These are phyloP conservation scores for Sogatella furcifera DNA, from an alignment of 1,140 invertebrate species.

Conservation along the genomic window DNA sequence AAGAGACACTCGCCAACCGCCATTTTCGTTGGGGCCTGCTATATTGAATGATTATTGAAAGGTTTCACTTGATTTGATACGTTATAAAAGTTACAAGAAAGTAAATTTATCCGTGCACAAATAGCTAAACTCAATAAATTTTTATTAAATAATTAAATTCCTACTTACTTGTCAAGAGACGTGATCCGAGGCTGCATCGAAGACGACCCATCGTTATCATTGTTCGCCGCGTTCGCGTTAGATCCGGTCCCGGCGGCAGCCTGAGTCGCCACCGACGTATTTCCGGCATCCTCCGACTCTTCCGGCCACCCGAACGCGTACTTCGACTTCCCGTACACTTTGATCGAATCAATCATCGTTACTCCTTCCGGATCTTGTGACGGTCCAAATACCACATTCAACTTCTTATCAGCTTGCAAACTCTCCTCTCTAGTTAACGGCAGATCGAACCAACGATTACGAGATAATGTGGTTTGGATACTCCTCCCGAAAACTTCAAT, in stretches of 20 bases:
- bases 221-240: constrained; percentile 17
- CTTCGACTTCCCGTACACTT: constrained; percentile 91
- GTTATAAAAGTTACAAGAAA: too few species aligned
- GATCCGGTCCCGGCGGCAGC: constrained; percentile 28
- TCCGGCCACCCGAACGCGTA: constrained; percentile 96
- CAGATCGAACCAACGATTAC: constrained; percentile 90
- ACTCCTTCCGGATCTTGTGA: constrained; percentile 81
- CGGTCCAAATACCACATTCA: constrained; percentile 80
- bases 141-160: too few species aligned
- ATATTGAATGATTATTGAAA: too few species aligned
- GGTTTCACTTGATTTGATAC: too few species aligned
- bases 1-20: too few species aligned
- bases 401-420: constrained; percentile 82
- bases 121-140: too few species aligned
- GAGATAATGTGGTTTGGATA: constrained; percentile 58
- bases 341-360: constrained; percentile 87
- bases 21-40: too few species aligned
- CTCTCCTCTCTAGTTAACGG: constrained; percentile 91
- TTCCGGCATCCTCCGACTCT: constrained; percentile 73
- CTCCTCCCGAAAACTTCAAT: constrained; percentile 79
- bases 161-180: constrained; percentile 41
- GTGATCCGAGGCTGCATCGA: constrained; percentile 35
- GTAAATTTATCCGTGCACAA: too few species aligned
- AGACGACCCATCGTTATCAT: constrained; percentile 30
- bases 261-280: constrained; percentile 39